Evolutionary conservation across 2,797 vertebrate genomes (phyloP).

Genomic region (Gymnothorax reevesii): DNA sequence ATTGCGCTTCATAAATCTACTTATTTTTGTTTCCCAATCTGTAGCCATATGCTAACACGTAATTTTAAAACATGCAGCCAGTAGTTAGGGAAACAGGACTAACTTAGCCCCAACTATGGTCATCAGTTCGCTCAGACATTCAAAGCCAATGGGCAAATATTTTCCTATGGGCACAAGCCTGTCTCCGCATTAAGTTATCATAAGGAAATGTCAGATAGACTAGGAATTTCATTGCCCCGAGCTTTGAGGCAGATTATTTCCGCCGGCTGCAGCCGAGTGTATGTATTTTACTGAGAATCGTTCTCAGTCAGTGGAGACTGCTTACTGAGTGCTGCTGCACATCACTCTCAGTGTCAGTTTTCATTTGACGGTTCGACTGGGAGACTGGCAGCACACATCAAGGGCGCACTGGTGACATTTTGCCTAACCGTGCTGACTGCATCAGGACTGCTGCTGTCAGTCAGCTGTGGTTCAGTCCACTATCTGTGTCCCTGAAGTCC

Average conservation of each 20-base stretch:
- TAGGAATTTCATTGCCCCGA: neutral
- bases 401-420: neutral
- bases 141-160: neutral
- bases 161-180: neutral
- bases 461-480: constrained; percentile 38
- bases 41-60: neutral
- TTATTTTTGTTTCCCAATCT: neutral
- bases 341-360: neutral
- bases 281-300: neutral
- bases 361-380: neutral
- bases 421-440: neutral
- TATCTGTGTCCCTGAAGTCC: constrained; percentile 8
- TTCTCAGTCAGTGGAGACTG: neutral
- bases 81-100: neutral
- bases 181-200: neutral
- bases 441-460: constrained; percentile 21
- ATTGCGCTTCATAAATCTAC: neutral
- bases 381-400: neutral
- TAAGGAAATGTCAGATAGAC: neutral
- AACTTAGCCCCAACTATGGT: neutral
- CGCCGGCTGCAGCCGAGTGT: neutral
- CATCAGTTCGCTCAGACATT: neutral
- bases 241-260: neutral
- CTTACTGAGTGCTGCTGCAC: neutral
- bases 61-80: neutral